A percentile compares a stretch with the other conserved stretches of the same genome.
Conservation (phyloP, 2,888 invertebrate species). For the Norana najaformis region DNA sequence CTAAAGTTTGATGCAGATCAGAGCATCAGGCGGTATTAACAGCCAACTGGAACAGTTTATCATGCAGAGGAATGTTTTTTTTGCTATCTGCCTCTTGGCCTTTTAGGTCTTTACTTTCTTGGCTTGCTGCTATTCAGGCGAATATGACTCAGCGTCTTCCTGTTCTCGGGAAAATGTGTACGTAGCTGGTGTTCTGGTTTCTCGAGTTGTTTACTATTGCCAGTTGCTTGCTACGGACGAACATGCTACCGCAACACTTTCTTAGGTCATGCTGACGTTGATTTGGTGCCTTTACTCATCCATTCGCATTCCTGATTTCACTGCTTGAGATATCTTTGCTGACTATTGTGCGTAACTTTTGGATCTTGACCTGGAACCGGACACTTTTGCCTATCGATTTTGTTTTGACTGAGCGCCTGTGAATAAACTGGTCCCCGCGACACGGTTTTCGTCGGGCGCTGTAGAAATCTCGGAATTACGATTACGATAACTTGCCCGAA, state of each 20-base stretch:
- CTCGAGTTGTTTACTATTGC: background rate
- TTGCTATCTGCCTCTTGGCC: background rate
- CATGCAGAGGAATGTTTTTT: background rate
- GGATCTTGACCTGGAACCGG: no score
- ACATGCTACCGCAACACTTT: background rate
- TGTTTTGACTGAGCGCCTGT: no score
- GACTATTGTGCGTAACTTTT: background rate
- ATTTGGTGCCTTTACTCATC: no score
- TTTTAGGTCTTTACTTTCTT: background rate
- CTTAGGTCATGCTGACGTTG: background rate
- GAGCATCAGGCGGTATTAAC: background rate
- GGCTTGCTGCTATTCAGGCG: background rate
- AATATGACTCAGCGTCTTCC: background rate
- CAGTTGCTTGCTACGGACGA: background rate
- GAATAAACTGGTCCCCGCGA: no score
- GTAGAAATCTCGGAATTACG: no score
- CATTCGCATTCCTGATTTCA: slow-evolving; percentile 1
- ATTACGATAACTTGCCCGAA: background rate
- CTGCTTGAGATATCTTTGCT: slow-evolving; percentile 5
- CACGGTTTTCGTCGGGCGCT: no score
- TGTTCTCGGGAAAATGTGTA: background rate
- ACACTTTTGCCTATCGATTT: no score
- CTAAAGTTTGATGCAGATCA: background rate
- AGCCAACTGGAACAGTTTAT: background rate
- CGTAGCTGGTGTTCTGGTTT: background rate